A percentile compares a stretch with the other conserved stretches of the same genome.
These are phyloP conservation scores for Leptosomus discolor DNA, from an alignment of 2,113 vertebrate genomes.

Conservation along the genomic window DNA sequence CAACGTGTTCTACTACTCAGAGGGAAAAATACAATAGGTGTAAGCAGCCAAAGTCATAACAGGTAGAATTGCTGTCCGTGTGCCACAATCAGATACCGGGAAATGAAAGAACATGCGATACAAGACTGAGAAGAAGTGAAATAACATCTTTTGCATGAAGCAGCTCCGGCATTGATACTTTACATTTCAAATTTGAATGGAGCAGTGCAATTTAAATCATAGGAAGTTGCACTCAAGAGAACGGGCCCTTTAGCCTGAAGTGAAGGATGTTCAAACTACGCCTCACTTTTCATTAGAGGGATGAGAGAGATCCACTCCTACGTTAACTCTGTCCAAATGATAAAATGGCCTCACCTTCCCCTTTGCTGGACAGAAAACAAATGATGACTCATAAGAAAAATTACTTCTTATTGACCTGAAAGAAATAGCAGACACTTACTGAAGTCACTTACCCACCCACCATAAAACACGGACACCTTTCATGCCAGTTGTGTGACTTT, in stretches of 20 bases:
- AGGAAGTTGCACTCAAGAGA: neutral
- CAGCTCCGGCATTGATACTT: neutral
- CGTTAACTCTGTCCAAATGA: neutral
- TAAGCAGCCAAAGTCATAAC: neutral
- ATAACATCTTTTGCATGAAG: neutral
- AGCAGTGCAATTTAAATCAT: neutral
- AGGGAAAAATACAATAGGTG: neutral
- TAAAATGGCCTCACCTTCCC: slow-evolving; percentile 62
- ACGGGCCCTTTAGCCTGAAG: neutral
- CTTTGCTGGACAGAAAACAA: slow-evolving; percentile 57
- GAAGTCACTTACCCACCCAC: slow-evolving; percentile 63
- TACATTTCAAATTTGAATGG: neutral
- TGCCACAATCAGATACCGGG: neutral
- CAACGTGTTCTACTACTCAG: neutral
- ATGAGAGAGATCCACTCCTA: neutral
- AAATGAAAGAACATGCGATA: neutral
- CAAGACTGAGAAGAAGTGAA: neutral
- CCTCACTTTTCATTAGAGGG: neutral
- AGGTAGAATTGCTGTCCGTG: neutral
- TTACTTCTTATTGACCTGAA: slow-evolving; percentile 60
- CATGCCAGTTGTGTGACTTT: slow-evolving; percentile 46
- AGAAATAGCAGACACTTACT: slow-evolving; percentile 51
- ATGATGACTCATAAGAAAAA: slow-evolving; percentile 59
- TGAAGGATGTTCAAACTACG: neutral
- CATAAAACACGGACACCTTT: slow-evolving; percentile 66